A percentile compares a stretch with the other conserved stretches of the same genome.
These are phyloP conservation scores for Ailuropoda melanoleuca DNA, from an alignment of 2,113 vertebrate species.

Conservation along the genomic window DNA sequence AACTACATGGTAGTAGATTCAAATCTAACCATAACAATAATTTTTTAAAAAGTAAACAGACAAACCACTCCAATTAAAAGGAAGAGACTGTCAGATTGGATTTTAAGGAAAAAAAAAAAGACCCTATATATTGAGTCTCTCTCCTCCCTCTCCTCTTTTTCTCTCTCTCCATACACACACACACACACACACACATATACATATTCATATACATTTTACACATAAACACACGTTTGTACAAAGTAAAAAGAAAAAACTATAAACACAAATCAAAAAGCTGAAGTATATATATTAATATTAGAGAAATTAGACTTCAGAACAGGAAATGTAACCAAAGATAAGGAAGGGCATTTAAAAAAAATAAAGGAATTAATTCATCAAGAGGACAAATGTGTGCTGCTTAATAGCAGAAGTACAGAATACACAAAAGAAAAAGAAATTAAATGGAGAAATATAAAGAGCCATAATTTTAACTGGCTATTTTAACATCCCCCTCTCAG, in stretches of 20 bases:
- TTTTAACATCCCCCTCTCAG: neutral
- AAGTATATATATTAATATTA: neutral
- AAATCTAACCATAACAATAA: neutral
- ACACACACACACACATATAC: neutral
- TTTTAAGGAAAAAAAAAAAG: neutral
- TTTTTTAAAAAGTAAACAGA: neutral
- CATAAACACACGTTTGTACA: neutral
- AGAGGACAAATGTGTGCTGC: neutral
- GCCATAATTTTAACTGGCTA: neutral
- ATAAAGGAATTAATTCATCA: neutral
- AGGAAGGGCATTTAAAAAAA: neutral
- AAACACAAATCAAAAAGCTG: neutral
- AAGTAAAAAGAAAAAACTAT: neutral
- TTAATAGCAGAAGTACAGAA: neutral
- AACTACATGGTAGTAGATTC: neutral
- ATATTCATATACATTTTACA: neutral
- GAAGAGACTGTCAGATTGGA: neutral
- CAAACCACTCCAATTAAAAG: neutral
- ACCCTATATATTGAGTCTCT: neutral
- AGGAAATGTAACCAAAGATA: neutral
- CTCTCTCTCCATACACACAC: neutral
- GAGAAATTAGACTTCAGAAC: neutral
- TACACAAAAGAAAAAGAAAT: neutral
- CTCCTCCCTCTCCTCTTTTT: neutral
- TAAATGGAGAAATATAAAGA: neutral